Conservation (phyloP, 2,113 vertebrate species). For the sheep (Ovis aries) region DNA sequence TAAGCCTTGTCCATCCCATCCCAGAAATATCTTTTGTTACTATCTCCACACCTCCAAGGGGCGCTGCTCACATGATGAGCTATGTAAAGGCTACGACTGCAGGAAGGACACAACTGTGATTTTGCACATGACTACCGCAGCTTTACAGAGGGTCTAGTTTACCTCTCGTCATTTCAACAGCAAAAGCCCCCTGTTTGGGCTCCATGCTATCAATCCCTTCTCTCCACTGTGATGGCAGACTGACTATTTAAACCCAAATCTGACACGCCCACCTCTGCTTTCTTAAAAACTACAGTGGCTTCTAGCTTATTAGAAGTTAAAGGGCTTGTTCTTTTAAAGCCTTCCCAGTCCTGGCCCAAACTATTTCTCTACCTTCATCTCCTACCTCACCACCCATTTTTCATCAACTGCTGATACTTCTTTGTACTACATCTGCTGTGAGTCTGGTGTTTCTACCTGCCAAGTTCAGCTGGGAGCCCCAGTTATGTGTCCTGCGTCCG, state of each 20-base stretch:
- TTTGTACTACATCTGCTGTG: not conserved
- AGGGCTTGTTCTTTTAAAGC: not conserved
- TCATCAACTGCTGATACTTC: not conserved
- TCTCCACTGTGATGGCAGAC: not conserved
- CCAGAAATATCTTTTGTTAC: not conserved
- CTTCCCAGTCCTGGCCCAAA: not conserved
- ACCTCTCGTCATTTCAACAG: not conserved
- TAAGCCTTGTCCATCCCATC: not conserved
- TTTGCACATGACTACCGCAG: not conserved
- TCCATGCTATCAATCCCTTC: not conserved
- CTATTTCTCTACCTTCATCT: not conserved
- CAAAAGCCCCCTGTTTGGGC: not conserved
- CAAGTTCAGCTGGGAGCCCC: not conserved
- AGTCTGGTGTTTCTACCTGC: not conserved
- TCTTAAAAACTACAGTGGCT: not conserved
- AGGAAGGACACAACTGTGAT: not conserved
- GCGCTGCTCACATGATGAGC: no score
- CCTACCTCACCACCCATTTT: not conserved
- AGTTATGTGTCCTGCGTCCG: fast-evolving
- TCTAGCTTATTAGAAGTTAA: not conserved
- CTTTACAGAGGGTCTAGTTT: not conserved
- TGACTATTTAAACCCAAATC: not conserved
- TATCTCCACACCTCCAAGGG: not conserved
- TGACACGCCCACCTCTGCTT: not conserved
- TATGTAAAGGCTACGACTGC: not conserved